phyloP scores from a whole-genome alignment of 2,113 vertebrate species.

The Lota lota region DNA sequence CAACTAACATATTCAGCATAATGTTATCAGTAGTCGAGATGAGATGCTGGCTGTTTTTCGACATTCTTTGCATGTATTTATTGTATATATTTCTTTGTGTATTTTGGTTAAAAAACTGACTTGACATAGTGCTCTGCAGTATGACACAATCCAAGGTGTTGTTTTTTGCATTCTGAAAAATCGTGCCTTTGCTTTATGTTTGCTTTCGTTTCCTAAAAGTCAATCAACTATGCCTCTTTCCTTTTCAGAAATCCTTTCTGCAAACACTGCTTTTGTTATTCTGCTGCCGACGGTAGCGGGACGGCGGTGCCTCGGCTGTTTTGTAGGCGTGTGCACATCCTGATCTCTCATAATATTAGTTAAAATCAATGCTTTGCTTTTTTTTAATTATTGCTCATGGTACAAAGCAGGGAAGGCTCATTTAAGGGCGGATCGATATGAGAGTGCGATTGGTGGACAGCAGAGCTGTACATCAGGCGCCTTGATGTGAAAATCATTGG shows the following conservation, averaged over 20 bases:
- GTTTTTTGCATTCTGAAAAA: too few relatives aligned
- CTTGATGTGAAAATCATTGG: constrained; percentile 99
- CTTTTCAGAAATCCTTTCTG: constrained; percentile 31
- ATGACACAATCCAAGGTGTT: too few relatives aligned
- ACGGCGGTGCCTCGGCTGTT: constrained; percentile 78
- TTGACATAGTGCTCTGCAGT: too few relatives aligned
- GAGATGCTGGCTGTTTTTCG: too few relatives aligned
- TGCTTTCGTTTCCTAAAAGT: constrained; percentile 34
- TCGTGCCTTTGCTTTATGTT: too few relatives aligned
- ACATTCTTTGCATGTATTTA: too few relatives aligned
- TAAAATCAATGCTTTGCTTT: constrained; percentile 99
- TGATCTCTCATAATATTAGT: constrained; percentile 99
- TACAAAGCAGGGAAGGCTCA: constrained; percentile 99
- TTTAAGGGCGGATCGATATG: constrained; percentile 96
- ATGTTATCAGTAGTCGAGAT: too few relatives aligned
- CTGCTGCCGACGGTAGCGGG: constrained; percentile 66
- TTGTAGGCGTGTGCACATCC: constrained; percentile 98
- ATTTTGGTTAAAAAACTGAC: too few relatives aligned
- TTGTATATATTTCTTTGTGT: too few relatives aligned
- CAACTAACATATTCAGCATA: too few relatives aligned
- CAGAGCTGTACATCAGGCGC: constrained; percentile 95
- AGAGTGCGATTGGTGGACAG: constrained; percentile 96
- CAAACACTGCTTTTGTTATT: constrained; percentile 55
- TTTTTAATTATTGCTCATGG: constrained; percentile 99
- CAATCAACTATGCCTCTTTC: constrained; percentile 39